These are phyloP conservation scores for Aphelinus atriplicis DNA, from an alignment of 1,140 invertebrate species.

Conservation along the genomic window DNA sequence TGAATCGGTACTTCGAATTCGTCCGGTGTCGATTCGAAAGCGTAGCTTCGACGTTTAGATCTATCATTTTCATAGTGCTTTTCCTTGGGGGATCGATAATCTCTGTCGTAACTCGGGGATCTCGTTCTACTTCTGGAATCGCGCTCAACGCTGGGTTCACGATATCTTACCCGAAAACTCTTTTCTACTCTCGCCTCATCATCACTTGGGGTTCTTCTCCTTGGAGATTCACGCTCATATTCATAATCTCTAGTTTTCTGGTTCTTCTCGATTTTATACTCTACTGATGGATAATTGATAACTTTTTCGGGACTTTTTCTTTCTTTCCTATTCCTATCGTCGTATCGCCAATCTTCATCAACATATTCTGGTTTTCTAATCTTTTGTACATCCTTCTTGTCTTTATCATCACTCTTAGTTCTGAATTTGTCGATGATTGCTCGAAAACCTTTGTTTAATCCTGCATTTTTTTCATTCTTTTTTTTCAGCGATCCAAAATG, in stretches of 20 bases:
- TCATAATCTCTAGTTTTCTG: conserved; percentile 13
- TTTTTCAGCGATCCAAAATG: conserved; percentile 4
- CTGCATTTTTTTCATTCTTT: conserved; percentile 36
- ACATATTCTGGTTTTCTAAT: conserved; percentile 2
- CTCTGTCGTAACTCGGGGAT: conserved; percentile 10
- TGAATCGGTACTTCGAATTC: conserved; percentile 49
- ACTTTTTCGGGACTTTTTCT: background rate
- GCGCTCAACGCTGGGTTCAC: background rate
- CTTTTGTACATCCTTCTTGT: conserved; percentile 23
- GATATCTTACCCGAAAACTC: no score
- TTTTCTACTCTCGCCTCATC: no score
- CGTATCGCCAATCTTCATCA: conserved; percentile 14
- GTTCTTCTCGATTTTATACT: conserved; percentile 10
- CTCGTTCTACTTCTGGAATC: conserved; percentile 6
- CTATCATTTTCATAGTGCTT: conserved; percentile 36
- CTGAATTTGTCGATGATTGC: conserved; percentile 38
- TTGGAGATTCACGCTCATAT: background rate
- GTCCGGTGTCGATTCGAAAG: conserved; percentile 45
- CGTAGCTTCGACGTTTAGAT: conserved; percentile 44
- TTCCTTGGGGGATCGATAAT: conserved; percentile 21
- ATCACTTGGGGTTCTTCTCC: no score
- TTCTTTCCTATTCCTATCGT: background rate
- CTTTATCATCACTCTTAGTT: conserved; percentile 22
- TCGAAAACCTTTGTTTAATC: conserved; percentile 17
- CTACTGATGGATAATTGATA: background rate